A percentile compares a stretch with the other conserved stretches of the same genome.
phyloP scores from a whole-genome alignment of 2,113 vertebrate genomes.

The Aspiorhynchus laticeps region DNA sequence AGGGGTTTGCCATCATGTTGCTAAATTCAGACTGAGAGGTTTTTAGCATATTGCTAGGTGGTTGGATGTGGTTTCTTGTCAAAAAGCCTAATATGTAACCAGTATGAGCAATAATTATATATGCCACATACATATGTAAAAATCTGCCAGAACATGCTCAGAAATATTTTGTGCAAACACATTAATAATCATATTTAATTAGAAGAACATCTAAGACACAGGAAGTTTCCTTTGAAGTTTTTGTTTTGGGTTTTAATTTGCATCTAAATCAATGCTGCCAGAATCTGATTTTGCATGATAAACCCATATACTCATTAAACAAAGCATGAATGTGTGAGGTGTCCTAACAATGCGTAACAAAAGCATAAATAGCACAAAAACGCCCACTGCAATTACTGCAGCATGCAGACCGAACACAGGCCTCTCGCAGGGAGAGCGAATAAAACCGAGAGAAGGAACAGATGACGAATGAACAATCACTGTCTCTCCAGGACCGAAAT shows the following conservation, averaged over 20 bases:
- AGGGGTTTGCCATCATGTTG: too few species aligned
- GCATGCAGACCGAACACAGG: not conserved
- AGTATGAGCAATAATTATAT: not conserved
- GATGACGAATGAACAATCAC: conserved; percentile 8
- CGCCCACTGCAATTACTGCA: conserved; percentile 16
- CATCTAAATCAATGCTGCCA: not conserved
- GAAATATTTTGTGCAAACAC: not conserved
- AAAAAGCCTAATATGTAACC: not conserved
- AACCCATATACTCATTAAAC: conserved; percentile 15
- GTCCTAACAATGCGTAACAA: not conserved
- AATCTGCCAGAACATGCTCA: not conserved
- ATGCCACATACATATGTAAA: not conserved
- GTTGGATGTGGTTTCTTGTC: not conserved
- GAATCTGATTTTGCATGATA: not conserved
- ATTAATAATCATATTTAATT: conserved; percentile 15
- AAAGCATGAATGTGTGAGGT: not conserved
- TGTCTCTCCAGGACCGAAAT: not conserved
- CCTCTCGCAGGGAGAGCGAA: not conserved
- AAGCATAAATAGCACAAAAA: conserved; percentile 30
- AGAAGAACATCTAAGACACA: not conserved
- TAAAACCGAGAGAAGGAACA: not conserved
- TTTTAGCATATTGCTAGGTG: not conserved
- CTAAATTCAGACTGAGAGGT: not conserved
- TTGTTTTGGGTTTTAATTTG: not conserved
- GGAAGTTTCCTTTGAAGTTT: conserved; percentile 7